Conservation (phyloP, 2,888 invertebrate genomes). For the Habrosyne pyritoides region DNA sequence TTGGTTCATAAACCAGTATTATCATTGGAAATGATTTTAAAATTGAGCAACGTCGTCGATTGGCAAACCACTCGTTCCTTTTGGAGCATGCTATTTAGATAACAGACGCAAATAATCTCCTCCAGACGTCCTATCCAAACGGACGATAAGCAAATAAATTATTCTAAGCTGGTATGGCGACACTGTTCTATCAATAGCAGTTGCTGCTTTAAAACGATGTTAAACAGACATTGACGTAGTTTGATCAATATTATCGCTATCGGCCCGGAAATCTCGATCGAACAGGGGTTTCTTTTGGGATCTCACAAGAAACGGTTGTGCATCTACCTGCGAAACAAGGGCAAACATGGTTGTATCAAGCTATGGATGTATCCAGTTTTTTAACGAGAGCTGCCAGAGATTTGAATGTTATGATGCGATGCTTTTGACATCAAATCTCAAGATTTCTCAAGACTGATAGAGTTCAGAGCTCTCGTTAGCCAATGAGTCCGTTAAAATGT, state of each 20-base stretch:
- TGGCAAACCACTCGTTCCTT: background rate
- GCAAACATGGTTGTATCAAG: background rate
- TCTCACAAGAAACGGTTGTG: background rate
- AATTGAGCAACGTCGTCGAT: background rate
- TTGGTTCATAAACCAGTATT: background rate
- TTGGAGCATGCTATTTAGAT: slow-evolving; percentile 3
- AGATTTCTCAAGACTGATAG: too few relatives aligned
- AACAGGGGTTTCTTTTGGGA: background rate
- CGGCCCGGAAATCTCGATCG: background rate
- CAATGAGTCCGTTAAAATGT: too few relatives aligned
- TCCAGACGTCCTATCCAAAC: slow-evolving; percentile 16
- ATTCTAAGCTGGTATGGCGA: slow-evolving; percentile 6
- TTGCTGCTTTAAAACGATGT: background rate
- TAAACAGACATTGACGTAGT: background rate
- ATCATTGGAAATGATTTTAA: background rate
- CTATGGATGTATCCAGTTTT: background rate
- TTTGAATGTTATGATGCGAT: background rate
- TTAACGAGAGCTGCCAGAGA: background rate
- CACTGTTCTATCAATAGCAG: slow-evolving; percentile 2
- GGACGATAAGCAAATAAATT: background rate
- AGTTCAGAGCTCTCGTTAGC: too few relatives aligned
- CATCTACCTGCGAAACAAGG: background rate
- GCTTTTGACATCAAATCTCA: background rate
- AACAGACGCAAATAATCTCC: slow-evolving; percentile 19
- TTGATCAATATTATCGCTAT: background rate